These are phyloP conservation scores for Propithecus deckenii DNA, from an alignment of 2,797 vertebrate species.

Conservation along the genomic window DNA sequence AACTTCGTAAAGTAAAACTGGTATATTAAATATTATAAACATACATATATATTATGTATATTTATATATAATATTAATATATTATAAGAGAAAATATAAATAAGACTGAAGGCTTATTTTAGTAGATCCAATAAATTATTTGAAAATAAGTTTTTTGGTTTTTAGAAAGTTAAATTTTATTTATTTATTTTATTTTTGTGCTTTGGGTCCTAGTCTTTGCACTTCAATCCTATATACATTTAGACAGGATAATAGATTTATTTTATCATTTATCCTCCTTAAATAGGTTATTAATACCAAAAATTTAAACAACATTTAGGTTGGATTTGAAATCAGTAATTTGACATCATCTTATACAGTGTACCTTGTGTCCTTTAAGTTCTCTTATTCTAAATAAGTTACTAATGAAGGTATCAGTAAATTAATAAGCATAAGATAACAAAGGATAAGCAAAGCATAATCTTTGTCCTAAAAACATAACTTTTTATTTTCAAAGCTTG, in stretches of 20 bases:
- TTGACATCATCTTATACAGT: background rate
- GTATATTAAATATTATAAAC: background rate
- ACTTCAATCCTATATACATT: background rate
- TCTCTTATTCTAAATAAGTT: background rate
- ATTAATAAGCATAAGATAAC: slow-evolving; percentile 32
- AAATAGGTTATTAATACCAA: background rate
- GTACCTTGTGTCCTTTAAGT: background rate
- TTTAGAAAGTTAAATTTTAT: background rate
- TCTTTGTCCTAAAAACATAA: background rate
- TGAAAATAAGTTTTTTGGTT: background rate
- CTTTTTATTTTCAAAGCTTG: background rate
- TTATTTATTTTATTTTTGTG: background rate
- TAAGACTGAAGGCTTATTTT: background rate
- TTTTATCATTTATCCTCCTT: background rate
- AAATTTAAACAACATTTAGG: background rate
- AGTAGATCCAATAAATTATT: background rate
- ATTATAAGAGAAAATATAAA: background rate
- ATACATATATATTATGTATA: no score
- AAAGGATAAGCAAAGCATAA: background rate
- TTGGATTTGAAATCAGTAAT: background rate
- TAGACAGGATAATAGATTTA: background rate
- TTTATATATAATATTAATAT: background rate
- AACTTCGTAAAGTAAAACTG: background rate
- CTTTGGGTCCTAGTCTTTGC: background rate
- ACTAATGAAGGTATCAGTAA: background rate